A percentile compares a stretch with the other conserved stretches of the same genome.
Conservation (phyloP, 2,888 invertebrate genomes). For the Xylota sylvarum region DNA sequence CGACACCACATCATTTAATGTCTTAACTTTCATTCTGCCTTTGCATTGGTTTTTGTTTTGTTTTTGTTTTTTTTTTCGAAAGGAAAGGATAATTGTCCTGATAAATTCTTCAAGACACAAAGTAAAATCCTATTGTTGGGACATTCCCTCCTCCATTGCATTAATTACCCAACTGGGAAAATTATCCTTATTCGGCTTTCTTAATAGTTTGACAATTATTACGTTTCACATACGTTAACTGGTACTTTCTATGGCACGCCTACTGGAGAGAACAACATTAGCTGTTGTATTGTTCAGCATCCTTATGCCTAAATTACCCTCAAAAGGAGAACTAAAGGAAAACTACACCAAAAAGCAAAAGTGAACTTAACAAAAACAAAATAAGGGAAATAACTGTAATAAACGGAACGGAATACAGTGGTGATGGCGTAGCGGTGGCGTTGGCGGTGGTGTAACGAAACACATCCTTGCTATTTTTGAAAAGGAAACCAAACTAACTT, state of each 20-base stretch:
- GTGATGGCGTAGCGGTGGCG: neutral
- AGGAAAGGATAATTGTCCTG: slow-evolving; percentile 56
- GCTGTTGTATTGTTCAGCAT: slow-evolving; percentile 32
- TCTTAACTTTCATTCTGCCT: slow-evolving; percentile 47
- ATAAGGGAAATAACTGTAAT: slow-evolving; percentile 57
- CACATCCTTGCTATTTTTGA: slow-evolving; percentile 24
- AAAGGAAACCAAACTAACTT: slow-evolving; percentile 34
- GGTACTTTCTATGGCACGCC: slow-evolving; percentile 19
- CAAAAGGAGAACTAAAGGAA: neutral
- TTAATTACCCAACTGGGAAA: slow-evolving; percentile 68
- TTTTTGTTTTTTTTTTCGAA: neutral
- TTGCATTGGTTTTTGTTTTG: neutral
- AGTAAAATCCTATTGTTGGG: slow-evolving; percentile 32
- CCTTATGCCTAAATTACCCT: slow-evolving; percentile 28
- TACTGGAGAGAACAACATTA: neutral
- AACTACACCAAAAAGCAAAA: slow-evolving; percentile 22
- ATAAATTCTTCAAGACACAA: slow-evolving; percentile 46
- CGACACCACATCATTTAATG: slow-evolving; percentile 47
- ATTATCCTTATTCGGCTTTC: slow-evolving; percentile 73
- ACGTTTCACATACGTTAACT: slow-evolving; percentile 53
- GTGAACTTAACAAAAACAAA: slow-evolving; percentile 26
- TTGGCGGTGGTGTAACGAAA: neutral
- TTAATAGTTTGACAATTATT: slow-evolving; percentile 75
- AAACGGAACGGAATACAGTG: slow-evolving; percentile 28
- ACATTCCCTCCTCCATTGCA: slow-evolving; percentile 68